Base-by-base conservation (phyloP, 2,113 vertebrate species). In the Apistogramma diplotaenia region DNA sequence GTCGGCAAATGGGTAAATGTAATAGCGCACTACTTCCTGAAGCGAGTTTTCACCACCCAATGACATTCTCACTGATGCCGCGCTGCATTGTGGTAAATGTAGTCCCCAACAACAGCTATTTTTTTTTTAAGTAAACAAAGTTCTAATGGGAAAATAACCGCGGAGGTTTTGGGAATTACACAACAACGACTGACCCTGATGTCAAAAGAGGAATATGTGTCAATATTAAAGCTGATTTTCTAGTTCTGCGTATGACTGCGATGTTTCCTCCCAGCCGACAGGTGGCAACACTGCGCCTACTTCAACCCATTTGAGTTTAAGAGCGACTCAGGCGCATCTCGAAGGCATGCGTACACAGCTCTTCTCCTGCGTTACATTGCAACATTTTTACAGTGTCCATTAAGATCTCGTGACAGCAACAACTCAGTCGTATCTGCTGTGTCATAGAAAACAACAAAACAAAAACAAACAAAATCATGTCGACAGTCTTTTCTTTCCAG, bases 401-500 rank as follows among this genome's bases (percentile, higher is more conserved):
- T 49, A 18, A 27, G 8, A 18, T 21, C 3, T 4, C 0, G 6
- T 8, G 60, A 12, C 23, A 8, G 18, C 19, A 8, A 12, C 74
- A 73, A 37, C 25, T 71, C 2, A 15, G 27, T 37, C 5, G 46
- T 4, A 0, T 58, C 21, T 40, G 0, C 1, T 1, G 11, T 8
- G 33, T 23, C 8, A 15, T 18, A 18, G 72, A 4, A 16, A 40
- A 0, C 19, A 25, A 33, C 3, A 8, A 5, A 55, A 54, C 2
- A 51, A 25, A 43, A 5, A 5, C 3, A 51, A 35, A 35, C 33
- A 35, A 35, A 21, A 89, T 75, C 76, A 91, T 95, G 94, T 91
- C 94, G 56, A 57, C 93, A 43, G 80, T 81, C n/a, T 92, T 93
- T 49, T 93, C 91, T 15, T 94, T 95, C 76, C 94, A 95, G 78